Evolutionary conservation across 1,140 invertebrate species (phyloP).

Genomic region (Mizuhopecten yessoensis): DNA sequence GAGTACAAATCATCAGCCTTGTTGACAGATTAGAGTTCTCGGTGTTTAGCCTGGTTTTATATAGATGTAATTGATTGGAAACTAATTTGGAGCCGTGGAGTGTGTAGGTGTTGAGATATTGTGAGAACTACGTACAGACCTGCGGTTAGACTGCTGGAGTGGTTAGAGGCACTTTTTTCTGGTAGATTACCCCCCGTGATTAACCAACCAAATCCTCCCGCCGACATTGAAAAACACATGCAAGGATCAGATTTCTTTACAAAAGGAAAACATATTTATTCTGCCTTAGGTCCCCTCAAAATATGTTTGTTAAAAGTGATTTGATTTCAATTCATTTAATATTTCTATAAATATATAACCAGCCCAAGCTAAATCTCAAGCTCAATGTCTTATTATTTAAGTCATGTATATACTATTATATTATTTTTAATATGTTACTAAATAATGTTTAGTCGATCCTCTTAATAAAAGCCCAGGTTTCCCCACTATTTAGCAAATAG

Average conservation of each 20-base stretch:
- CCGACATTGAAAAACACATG: not conserved
- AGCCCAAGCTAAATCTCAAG: no score
- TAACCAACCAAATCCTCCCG: not conserved
- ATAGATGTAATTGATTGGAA: conserved; percentile 35
- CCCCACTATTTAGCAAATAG: no score
- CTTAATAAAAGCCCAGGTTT: no score
- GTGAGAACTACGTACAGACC: not conserved
- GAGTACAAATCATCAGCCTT: not conserved
- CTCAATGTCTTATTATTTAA: no score
- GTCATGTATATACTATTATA: no score
- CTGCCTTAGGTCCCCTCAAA: no score
- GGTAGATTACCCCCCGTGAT: conserved; percentile 1
- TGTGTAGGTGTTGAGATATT: not conserved
- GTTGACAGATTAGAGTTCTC: not conserved
- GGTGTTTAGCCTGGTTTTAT: not conserved
- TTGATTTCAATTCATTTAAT: no score
- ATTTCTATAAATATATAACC: no score
- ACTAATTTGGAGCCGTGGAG: conserved; percentile 19
- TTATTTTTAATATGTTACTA: no score
- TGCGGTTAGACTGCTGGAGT: not conserved
- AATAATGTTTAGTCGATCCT: no score
- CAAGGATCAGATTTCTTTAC: not conserved
- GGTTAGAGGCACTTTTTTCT: not conserved
- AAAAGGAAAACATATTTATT: no score
- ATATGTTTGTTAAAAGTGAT: no score